These are phyloP conservation scores for Ectemnius cavifrons DNA, from an alignment of 2,888 invertebrate genomes.

Conservation along the genomic window DNA sequence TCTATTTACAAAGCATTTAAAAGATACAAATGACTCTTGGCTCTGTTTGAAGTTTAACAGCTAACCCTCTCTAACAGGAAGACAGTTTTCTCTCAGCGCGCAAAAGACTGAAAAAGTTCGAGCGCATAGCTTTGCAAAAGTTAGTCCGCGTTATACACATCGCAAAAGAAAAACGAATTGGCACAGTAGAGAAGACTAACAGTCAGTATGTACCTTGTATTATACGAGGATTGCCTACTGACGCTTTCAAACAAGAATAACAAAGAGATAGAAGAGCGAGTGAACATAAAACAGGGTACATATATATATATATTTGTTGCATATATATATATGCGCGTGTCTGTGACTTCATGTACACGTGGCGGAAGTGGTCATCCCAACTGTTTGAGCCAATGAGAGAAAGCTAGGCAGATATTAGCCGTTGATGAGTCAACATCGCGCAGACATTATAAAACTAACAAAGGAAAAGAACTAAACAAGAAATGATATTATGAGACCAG, in stretches of 20 bases:
- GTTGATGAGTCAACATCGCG: background rate
- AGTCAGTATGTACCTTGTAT: slow-evolving; percentile 52
- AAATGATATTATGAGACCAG: slow-evolving; percentile 17
- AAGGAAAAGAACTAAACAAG: background rate
- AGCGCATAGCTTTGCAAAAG: slow-evolving; percentile 55
- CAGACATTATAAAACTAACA: background rate
- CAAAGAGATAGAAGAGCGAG: slow-evolving; percentile 43
- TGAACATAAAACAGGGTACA: slow-evolving; percentile 28
- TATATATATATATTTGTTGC: slow-evolving; percentile 22
- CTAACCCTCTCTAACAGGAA: too few relatives aligned
- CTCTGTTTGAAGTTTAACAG: background rate
- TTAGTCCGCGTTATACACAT: slow-evolving; percentile 53
- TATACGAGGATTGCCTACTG: slow-evolving; percentile 54
- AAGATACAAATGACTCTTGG: background rate
- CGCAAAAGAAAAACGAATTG: slow-evolving; percentile 45
- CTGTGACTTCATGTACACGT: slow-evolving; percentile 44
- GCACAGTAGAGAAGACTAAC: slow-evolving; percentile 49
- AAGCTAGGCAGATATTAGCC: background rate
- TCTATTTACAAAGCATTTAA: background rate
- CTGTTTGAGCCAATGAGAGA: background rate
- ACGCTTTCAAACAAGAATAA: slow-evolving; percentile 44
- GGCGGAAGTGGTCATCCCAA: slow-evolving; percentile 35
- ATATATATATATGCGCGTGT: slow-evolving; percentile 34
- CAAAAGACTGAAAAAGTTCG: slow-evolving; percentile 31
- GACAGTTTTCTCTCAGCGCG: slow-evolving; percentile 39